A percentile compares a stretch with the other conserved stretches of the same genome.
phyloP scores from a whole-genome alignment of 1,140 invertebrate genomes.

The Halyomorpha halys region DNA sequence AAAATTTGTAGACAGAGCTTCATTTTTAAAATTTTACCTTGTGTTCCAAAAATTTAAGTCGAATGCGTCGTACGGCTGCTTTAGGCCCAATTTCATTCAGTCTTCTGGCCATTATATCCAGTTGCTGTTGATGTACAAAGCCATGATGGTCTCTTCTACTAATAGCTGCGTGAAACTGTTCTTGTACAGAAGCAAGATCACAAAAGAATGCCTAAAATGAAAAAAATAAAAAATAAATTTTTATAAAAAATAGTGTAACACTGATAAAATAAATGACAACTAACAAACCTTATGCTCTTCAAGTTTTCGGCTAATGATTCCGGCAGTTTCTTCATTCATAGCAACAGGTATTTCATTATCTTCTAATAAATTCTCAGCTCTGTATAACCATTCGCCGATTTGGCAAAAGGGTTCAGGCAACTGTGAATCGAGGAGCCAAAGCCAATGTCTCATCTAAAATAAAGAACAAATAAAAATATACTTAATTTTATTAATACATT shows the following conservation, averaged over 20 bases:
- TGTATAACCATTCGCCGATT: slow-evolving; percentile 80
- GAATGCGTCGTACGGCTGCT: slow-evolving; percentile 63
- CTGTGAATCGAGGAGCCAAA: slow-evolving; percentile 70
- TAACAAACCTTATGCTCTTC: slow-evolving; percentile 54
- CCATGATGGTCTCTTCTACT: slow-evolving; percentile 44
- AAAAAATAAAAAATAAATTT: background rate
- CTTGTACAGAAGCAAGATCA: slow-evolving; percentile 61
- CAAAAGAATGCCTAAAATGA: slow-evolving; percentile 62
- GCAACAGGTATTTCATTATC: slow-evolving; percentile 63
- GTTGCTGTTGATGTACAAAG: slow-evolving; percentile 61
- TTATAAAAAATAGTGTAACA: too few species aligned
- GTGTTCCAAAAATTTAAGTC: slow-evolving; percentile 80
- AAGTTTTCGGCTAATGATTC: slow-evolving; percentile 72
- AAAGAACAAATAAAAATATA: too few species aligned
- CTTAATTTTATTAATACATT: too few species aligned
- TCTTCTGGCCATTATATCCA: slow-evolving; percentile 66
- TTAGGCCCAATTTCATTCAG: slow-evolving; percentile 57
- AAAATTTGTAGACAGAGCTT: too few species aligned
- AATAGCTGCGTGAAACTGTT: slow-evolving; percentile 61
- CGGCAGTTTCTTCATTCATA: slow-evolving; percentile 77
- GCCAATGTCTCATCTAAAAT: slow-evolving; percentile 64
- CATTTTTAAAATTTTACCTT: slow-evolving; percentile 40
- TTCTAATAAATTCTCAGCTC: slow-evolving; percentile 70
- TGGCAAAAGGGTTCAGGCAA: slow-evolving; percentile 72
- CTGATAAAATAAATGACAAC: too few species aligned